Conservation (phyloP, 2,888 invertebrate genomes). For the Campaea margaritaria region DNA sequence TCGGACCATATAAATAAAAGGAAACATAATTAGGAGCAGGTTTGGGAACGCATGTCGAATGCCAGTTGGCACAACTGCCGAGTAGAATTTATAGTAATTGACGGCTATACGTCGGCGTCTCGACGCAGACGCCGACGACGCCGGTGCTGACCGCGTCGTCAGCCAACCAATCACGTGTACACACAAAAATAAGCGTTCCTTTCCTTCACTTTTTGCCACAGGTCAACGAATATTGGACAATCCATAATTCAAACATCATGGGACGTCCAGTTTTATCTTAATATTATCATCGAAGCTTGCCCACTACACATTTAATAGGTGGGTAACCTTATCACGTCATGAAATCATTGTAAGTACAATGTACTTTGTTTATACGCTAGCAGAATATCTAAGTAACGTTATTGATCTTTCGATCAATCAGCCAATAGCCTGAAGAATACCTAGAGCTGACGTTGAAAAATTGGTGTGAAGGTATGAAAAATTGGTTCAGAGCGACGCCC, state of each 20-base stretch:
- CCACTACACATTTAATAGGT: background rate
- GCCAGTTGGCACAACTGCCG: conserved; percentile 68
- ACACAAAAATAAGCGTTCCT: conserved; percentile 25
- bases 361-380: conserved; percentile 15
- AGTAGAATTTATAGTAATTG: conserved; percentile 49
- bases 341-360: conserved; percentile 12
- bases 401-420: conserved; percentile 48
- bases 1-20: conserved; percentile 42
- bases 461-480: conserved; percentile 48
- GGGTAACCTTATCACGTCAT: conserved; percentile 12
- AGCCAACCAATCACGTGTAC: conserved; percentile 40
- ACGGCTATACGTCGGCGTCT: conserved; percentile 20
- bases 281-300: conserved; percentile 2
- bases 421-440: conserved; percentile 45
- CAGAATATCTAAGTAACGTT: conserved; percentile 32
- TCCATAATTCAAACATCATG: background rate
- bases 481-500: conserved; percentile 42
- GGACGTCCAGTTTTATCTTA: background rate
- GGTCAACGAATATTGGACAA: conserved; percentile 31
- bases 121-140: conserved; percentile 27
- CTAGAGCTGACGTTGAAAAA: conserved; percentile 51
- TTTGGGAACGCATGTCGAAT: conserved; percentile 53
- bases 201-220: conserved; percentile 21
- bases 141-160: conserved; percentile 28
- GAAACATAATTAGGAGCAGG: conserved; percentile 38